These are phyloP conservation scores for Hoplostethus mediterraneus DNA, from an alignment of 2,797 vertebrate species.

Conservation along the genomic window DNA sequence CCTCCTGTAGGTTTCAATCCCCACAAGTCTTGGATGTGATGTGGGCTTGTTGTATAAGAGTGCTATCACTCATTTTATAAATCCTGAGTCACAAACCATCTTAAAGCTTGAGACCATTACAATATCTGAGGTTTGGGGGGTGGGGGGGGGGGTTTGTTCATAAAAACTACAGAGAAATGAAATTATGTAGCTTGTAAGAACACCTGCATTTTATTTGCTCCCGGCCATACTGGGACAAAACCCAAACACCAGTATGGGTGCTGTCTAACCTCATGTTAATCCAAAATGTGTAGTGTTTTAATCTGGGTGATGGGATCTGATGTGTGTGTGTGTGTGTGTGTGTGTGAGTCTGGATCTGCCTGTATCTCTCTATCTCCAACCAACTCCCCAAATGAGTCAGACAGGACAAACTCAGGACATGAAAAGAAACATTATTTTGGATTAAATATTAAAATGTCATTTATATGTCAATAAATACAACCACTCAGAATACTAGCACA, in stretches of 20 bases:
- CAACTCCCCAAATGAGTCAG: too few relatives aligned
- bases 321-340: background rate
- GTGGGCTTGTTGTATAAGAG: background rate
- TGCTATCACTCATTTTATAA: background rate
- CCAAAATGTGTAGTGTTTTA: background rate
- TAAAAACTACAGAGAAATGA: too few relatives aligned
- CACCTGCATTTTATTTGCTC: too few relatives aligned
- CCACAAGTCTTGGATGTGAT: background rate
- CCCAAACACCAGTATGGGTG: background rate
- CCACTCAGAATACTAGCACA: constrained; percentile 5
- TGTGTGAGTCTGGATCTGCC: background rate
- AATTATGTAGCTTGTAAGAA: too few relatives aligned
- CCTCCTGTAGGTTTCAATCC: background rate
- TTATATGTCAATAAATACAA: constrained; percentile 74
- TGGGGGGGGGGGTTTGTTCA: too few relatives aligned
- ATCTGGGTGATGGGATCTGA: background rate
- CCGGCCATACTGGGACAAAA: too few relatives aligned
- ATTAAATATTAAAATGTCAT: constrained; percentile 55
- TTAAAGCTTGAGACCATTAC: too few relatives aligned
- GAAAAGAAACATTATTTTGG: constrained; percentile 9
- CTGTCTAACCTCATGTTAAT: background rate
- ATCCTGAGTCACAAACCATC: background rate
- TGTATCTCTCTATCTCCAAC: too few relatives aligned
- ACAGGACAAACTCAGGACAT: too few relatives aligned
- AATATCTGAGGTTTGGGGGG: too few relatives aligned